These are phyloP conservation scores for Eilema depressum DNA, from an alignment of 2,888 invertebrate species.

Conservation along the genomic window DNA sequence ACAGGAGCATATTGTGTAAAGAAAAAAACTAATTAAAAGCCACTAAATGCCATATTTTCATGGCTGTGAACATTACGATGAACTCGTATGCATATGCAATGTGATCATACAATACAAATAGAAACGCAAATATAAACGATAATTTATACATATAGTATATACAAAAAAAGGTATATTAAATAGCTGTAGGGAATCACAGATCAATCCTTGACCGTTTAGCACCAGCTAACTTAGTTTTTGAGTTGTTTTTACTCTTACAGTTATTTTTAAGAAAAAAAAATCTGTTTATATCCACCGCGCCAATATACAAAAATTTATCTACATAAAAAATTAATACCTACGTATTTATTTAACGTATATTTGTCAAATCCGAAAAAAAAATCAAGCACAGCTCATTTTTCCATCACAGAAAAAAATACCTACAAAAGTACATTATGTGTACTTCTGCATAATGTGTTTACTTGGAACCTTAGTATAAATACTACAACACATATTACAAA, in stretches of 20 bases:
- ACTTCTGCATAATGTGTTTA: not conserved
- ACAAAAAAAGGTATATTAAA: constrained; percentile 40
- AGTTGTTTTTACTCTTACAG: not conserved
- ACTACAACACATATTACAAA: not conserved
- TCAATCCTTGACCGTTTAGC: constrained; percentile 38
- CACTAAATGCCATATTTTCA: not conserved
- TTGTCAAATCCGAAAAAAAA: not conserved
- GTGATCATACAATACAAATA: constrained; percentile 59
- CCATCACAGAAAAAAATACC: not conserved
- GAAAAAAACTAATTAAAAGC: too few relatives aligned
- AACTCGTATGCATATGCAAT: constrained; percentile 21
- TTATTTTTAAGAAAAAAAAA: not conserved
- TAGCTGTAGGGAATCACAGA: constrained; percentile 62
- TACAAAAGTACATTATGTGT: not conserved
- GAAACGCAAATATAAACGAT: constrained; percentile 31
- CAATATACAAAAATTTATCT: not conserved
- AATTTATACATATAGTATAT: constrained; percentile 47
- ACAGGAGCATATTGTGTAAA: too few relatives aligned
- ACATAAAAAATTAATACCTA: not conserved
- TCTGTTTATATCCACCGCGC: not conserved
- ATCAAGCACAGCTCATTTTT: not conserved
- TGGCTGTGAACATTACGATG: not conserved
- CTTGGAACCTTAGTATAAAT: not conserved
- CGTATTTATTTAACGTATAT: not conserved
- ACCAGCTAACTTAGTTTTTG: too few relatives aligned